Evolutionary conservation across 2,888 invertebrate genomes (phyloP).

Genomic region (Drosophila eohydei): DNA sequence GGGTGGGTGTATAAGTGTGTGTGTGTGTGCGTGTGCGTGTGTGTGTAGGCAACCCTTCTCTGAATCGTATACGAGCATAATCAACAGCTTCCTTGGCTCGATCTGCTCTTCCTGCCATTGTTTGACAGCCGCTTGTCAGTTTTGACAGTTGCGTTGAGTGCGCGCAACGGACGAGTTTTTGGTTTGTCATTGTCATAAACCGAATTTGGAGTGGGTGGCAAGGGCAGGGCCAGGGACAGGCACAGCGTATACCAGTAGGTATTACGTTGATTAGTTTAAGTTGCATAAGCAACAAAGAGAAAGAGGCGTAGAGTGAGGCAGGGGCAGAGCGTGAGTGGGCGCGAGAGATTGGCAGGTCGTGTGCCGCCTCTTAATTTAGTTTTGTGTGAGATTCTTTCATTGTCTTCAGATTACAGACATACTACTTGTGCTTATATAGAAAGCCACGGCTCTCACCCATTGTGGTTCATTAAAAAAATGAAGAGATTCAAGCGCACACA

Average conservation of each 20-base stretch:
- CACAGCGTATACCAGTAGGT: conserved; percentile 42
- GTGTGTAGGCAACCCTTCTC: conserved; percentile 65
- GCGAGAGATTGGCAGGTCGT: conserved; percentile 79
- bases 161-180: conserved; percentile 58
- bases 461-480: conserved; percentile 46
- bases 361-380: conserved; percentile 79
- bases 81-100: conserved; percentile 67
- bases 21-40: background rate
- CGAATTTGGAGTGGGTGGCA: conserved; percentile 27
- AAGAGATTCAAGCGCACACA: conserved; percentile 14
- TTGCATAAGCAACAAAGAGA: conserved; percentile 58
- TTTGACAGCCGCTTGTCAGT: conserved; percentile 76
- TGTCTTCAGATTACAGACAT: conserved; percentile 69
- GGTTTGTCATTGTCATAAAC: conserved; percentile 70
- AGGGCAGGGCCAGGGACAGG: background rate
- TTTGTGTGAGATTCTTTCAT: conserved; percentile 69
- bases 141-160: conserved; percentile 77
- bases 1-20: background rate
- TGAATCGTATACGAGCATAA: conserved; percentile 33
- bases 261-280: conserved; percentile 78
- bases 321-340: conserved; percentile 42
- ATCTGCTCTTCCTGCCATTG: conserved; percentile 70
- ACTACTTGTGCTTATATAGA: conserved; percentile 21
- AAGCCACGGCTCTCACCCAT: conserved; percentile 26
- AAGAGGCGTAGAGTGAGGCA: conserved; percentile 1